Conservation (phyloP, 1,140 invertebrate species). For the Oreohelix idahoensis region DNA sequence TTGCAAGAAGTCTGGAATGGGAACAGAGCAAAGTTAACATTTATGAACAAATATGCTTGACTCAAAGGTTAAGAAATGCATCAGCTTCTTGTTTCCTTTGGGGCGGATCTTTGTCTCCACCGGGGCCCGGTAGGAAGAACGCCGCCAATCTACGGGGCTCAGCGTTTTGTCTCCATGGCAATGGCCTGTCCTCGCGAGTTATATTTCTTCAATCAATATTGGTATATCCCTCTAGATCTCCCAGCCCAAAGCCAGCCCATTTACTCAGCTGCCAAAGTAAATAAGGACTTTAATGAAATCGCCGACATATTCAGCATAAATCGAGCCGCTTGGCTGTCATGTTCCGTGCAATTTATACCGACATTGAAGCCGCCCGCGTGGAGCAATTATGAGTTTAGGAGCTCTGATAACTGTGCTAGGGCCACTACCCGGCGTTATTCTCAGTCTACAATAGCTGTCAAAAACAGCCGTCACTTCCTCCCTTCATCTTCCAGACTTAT, state of each 20-base stretch:
- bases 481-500: not conserved
- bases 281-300: slow-evolving; percentile 36
- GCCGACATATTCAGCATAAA: slow-evolving; percentile 34
- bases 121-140: not conserved
- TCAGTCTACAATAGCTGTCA: too few relatives aligned
- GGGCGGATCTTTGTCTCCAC: not conserved
- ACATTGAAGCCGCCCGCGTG: not conserved
- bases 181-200: slow-evolving; percentile 1
- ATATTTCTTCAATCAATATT: slow-evolving; percentile 5
- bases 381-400: slow-evolving; percentile 3
- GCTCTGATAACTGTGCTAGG: not conserved
- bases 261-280: slow-evolving; percentile 32
- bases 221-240: slow-evolving; percentile 11
- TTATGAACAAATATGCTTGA: too few relatives aligned
- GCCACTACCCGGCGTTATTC: not conserved
- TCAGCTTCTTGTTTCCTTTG: not conserved
- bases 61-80: not conserved
- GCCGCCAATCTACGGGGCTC: not conserved
- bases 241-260: slow-evolving; percentile 13
- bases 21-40: too few relatives aligned
- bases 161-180: slow-evolving; percentile 17
- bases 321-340: slow-evolving; percentile 20
- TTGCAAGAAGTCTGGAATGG: too few relatives aligned
- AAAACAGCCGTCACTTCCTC: not conserved
- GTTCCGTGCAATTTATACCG: slow-evolving; percentile 18